Evolutionary conservation across 37 sponge, comb jelly and placozoan genomes (phyloP), one percentile per base, ranked within the genome.

Genomic region (Halisarca cf. caerulea): DNA sequence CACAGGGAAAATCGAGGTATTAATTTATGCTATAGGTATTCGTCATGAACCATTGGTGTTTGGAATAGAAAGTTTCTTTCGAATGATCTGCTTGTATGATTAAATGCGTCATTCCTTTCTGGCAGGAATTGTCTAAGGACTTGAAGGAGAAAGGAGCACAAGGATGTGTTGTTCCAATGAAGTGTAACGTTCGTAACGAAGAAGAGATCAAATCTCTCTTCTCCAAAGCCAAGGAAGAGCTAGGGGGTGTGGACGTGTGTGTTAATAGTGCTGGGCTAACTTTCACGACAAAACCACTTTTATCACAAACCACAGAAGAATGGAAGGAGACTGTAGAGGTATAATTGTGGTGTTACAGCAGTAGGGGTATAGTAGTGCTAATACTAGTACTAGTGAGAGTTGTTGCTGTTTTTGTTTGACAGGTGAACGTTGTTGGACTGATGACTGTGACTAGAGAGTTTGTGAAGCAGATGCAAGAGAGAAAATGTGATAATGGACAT

Each of bases 301-400:
- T 92, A 28, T 21, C 78, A 34, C 90, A 92, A 27, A 41, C 11
- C 20, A 92, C 92, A 25, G 84, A 82, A 66, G 79, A 90, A 5
- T 95, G 96, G 96, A 87, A 87, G 54, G 87, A 90, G 21, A 90
- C 88, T 87, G 27, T 92, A 11, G 92, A 95, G 28, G 96, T 95
- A 2, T 54, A 80, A 54, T 32, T 6, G 3, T n/a, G n/a, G n/a
- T 14, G 17, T 75, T 18, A 43, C 78, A 54, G 15, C 11, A 18
- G 57, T 17, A 54, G 57, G 15, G 17, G n/a, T n/a, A n/a, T n/a
- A n/a, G n/a, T n/a, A 6, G 7, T 37, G 32, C 32, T 7, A 9
- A 3, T 8, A 36, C 21, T 39, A 30, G 72, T 33, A 71, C 37
- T 39, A 30, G 5, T 62, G 18, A 62, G 6, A 28, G 25, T 62